A percentile compares a stretch with the other conserved stretches of the same genome.
These are phyloP conservation scores for Xestoiulus laeticollis DNA, from an alignment of 2,888 invertebrate genomes.

Conservation along the genomic window DNA sequence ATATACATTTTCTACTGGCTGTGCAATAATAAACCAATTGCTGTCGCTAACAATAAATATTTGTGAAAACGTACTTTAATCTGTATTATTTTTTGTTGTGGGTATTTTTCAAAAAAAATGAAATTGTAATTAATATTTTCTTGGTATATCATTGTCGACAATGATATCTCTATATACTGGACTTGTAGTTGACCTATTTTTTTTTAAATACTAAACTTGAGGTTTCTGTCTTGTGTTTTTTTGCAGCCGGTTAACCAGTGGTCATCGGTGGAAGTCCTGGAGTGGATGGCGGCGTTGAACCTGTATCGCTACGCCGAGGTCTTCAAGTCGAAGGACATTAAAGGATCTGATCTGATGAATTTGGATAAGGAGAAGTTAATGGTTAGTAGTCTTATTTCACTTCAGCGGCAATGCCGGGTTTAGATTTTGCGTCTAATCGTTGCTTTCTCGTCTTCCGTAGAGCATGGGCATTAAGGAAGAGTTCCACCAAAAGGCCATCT, in stretches of 20 bases:
- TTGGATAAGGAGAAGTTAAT: slow-evolving; percentile 74
- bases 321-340: slow-evolving; percentile 76
- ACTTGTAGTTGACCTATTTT: no score
- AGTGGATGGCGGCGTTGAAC: slow-evolving; percentile 80
- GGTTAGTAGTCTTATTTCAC: slow-evolving; percentile 65
- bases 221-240: slow-evolving; percentile 60
- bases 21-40: no score
- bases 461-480: slow-evolving; percentile 79
- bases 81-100: no score
- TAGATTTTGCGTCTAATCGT: neutral
- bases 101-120: no score
- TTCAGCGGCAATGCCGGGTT: neutral
- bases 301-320: slow-evolving; percentile 76
- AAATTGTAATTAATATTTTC: no score
- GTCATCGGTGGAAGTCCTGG: slow-evolving; percentile 75
- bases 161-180: no score
- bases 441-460: slow-evolving; percentile 60
- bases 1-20: no score
- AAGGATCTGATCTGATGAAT: slow-evolving; percentile 73
- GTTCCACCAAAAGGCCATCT: slow-evolving; percentile 75
- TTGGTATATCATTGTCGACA: neutral
- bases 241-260: slow-evolving; percentile 76
- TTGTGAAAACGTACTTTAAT: no score
- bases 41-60: no score
- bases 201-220: no score